Percentiles rank a stretch among this genome's conserved stretches.
These are phyloP conservation scores for Aradophagus sp. DNA, from an alignment of 1,140 invertebrate species.

Conservation along the genomic window DNA sequence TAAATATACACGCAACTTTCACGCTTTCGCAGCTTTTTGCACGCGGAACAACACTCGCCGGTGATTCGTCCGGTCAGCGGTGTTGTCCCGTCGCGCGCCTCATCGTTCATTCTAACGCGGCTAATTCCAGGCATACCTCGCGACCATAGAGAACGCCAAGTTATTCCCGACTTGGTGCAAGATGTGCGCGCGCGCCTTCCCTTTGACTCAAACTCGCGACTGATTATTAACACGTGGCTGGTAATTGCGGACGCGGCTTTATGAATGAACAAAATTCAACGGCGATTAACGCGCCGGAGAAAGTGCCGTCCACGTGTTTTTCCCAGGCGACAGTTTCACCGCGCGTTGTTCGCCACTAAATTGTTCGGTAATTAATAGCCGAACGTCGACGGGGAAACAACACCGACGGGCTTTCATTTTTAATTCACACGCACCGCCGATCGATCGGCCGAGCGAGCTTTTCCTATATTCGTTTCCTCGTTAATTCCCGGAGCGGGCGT, in stretches of 20 bases:
- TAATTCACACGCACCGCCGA: too few species aligned
- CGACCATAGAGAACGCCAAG: slow-evolving; percentile 44
- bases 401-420: too few species aligned
- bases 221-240: slow-evolving; percentile 60
- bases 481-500: too few species aligned
- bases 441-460: too few species aligned
- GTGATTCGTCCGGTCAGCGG: slow-evolving; percentile 23
- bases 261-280: slow-evolving; percentile 47
- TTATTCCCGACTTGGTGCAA: slow-evolving; percentile 60
- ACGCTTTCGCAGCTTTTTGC: slow-evolving; percentile 36
- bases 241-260: slow-evolving; percentile 55
- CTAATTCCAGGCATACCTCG: slow-evolving; percentile 58
- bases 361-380: too few species aligned
- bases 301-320: too few species aligned
- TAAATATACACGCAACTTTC: slow-evolving; percentile 39
- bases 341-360: too few species aligned
- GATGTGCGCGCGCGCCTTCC: slow-evolving; percentile 58
- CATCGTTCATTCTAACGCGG: slow-evolving; percentile 56
- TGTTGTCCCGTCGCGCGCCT: slow-evolving; percentile 26
- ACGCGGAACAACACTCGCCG: slow-evolving; percentile 4
- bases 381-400: too few species aligned
- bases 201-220: slow-evolving; percentile 57
- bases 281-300: too few species aligned
- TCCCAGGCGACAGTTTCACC: too few species aligned
- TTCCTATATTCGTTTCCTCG: too few species aligned